Evolutionary conservation across 2,113 vertebrate genomes (phyloP).

Genomic region (Muscicapa adusta): DNA sequence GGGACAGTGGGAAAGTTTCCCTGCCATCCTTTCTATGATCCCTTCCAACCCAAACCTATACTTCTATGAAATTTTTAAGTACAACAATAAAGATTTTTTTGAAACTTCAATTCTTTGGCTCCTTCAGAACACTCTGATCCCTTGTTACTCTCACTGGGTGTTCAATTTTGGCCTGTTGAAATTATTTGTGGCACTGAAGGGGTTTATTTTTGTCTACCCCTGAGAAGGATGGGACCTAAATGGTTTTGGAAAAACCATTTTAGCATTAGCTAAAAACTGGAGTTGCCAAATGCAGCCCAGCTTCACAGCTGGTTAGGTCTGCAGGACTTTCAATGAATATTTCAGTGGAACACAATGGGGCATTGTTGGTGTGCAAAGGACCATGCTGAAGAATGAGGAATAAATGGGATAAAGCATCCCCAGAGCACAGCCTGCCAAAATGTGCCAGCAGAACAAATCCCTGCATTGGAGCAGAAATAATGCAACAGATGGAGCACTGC

Average conservation of each 20-base stretch:
- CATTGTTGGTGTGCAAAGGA: constrained; percentile 9
- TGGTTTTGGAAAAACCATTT: not conserved
- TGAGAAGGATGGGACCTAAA: not conserved
- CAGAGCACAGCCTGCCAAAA: not conserved
- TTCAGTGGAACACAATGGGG: not conserved
- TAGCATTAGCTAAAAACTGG: not conserved
- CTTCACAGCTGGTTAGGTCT: not conserved
- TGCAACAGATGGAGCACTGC: not conserved
- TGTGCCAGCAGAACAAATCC: not conserved
- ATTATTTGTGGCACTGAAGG: not conserved
- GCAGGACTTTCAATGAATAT: not conserved
- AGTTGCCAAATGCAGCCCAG: not conserved
- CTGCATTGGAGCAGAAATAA: not conserved
- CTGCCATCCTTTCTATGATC: not conserved
- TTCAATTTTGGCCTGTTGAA: not conserved
- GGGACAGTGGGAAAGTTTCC: not conserved
- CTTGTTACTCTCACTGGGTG: not conserved
- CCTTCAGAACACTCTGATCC: not conserved
- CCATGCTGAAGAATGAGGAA: not conserved
- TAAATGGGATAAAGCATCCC: not conserved
- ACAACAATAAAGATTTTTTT: not conserved
- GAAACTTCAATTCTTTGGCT: not conserved
- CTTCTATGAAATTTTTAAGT: not conserved
- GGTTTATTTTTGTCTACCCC: not conserved
- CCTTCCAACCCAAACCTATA: not conserved